Evolutionary conservation across 2,113 vertebrate genomes (phyloP).

Genomic region (Chaetura pelagica): DNA sequence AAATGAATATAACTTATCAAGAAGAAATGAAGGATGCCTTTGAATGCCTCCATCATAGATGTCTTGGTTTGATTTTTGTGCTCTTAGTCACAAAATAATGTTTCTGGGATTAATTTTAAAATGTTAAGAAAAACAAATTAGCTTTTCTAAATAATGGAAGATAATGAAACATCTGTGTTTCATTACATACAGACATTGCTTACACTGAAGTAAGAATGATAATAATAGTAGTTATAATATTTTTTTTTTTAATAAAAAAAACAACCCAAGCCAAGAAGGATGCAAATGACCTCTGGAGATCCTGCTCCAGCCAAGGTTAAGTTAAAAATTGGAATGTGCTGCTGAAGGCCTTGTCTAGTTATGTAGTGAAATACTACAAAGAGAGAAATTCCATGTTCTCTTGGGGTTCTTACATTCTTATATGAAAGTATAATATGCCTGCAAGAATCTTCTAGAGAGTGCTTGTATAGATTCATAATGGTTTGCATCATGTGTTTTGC

Average conservation of each 20-base stretch:
- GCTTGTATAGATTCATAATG: not conserved
- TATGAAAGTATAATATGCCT: not conserved
- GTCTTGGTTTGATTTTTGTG: not conserved
- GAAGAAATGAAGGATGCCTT: not conserved
- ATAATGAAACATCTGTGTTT: not conserved
- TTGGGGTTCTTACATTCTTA: not conserved
- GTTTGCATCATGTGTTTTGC: not conserved
- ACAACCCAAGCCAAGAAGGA: accelerated
- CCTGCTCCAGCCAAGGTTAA: not conserved
- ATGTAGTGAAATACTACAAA: not conserved
- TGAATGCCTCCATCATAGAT: not conserved
- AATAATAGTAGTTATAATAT: not conserved
- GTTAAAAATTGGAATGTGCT: not conserved
- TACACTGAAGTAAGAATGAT: not conserved
- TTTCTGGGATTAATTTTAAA: not conserved
- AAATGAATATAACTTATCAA: not conserved
- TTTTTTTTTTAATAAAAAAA: not conserved
- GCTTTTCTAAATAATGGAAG: not conserved
- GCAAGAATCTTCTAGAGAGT: not conserved
- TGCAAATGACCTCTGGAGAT: not conserved
- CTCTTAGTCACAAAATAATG: not conserved
- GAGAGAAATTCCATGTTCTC: not conserved
- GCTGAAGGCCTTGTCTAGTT: not conserved
- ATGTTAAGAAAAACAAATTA: not conserved
- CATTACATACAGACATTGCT: not conserved